These are phyloP conservation scores for Loripinus fragilis DNA, from an alignment of 2,888 invertebrate species.

Conservation along the genomic window DNA sequence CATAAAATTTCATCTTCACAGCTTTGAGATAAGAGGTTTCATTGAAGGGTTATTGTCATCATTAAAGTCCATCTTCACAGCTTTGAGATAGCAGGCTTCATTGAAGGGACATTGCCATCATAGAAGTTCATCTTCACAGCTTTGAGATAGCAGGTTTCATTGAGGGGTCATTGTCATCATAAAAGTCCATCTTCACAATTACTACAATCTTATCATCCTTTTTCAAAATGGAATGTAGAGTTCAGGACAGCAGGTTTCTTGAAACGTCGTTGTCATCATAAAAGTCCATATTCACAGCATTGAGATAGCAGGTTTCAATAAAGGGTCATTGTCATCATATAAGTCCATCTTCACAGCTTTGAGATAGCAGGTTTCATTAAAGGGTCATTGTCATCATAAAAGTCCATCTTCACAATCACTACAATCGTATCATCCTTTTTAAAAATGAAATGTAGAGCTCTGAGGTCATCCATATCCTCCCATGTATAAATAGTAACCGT, in stretches of 20 bases:
- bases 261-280: no score
- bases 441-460: conserved; percentile 47
- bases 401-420: conserved; percentile 27
- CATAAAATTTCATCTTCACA: no score
- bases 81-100: no score
- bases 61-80: no score
- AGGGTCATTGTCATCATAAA: not conserved
- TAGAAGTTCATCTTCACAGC: no score
- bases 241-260: no score
- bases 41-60: no score
- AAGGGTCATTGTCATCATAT: no score
- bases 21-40: no score
- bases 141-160: not conserved
- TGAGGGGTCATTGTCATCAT: not conserved
- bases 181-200: conserved; percentile 24
- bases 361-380: not conserved
- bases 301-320: no score
- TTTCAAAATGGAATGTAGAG: conserved; percentile 46
- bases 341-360: conserved; percentile 1
- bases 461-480: conserved; percentile 34
- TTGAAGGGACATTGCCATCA: no score
- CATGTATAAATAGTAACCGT: conserved; percentile 44
- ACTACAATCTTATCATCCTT: conserved; percentile 30
- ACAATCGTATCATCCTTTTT: conserved; percentile 28
- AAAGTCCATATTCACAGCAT: not conserved